phyloP scores from a whole-genome alignment of 2,113 vertebrate genomes.

The Albula glossodonta region DNA sequence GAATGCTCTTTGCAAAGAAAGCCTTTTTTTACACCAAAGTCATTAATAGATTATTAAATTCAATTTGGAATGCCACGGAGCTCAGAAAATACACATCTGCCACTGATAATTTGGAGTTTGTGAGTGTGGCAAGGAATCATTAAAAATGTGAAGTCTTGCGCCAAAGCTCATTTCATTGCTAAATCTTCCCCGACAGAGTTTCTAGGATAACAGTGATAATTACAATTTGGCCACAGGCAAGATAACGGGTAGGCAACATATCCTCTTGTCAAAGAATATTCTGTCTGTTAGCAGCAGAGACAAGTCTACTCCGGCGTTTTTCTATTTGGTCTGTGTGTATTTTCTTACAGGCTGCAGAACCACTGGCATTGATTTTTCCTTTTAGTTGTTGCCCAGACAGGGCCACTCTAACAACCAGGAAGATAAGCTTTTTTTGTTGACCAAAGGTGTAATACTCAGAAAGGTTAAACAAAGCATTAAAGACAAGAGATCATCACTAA shows the following conservation, averaged over 20 bases:
- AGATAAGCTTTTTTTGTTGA: not conserved
- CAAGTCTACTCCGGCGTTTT: constrained; percentile 50
- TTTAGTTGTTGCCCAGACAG: not conserved
- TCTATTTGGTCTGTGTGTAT: constrained; percentile 40
- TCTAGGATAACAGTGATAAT: constrained; percentile 58
- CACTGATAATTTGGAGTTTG: constrained; percentile 6
- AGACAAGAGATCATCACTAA: not conserved
- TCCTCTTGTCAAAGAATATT: constrained; percentile 60
- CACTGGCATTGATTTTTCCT: constrained; percentile 15
- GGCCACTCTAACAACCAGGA: not conserved
- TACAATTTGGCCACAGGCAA: constrained; percentile 59
- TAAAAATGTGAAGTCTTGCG: constrained; percentile 29
- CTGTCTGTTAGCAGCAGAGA: constrained; percentile 52
- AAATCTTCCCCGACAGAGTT: constrained; percentile 58
- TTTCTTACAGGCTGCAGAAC: constrained; percentile 26
- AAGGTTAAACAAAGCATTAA: not conserved
- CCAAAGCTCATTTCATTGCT: constrained; percentile 52
- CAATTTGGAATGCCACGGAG: not conserved
- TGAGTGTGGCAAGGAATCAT: constrained; percentile 14
- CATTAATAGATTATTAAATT: constrained; percentile 10
- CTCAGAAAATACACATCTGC: constrained; percentile 6
- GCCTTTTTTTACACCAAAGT: not conserved
- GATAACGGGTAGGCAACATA: constrained; percentile 45
- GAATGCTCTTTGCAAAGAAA: constrained; percentile 4
- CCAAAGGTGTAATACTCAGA: not conserved